Base-by-base conservation (phyloP, 2,888 invertebrate genomes). In the Drosophila macrospina region DNA sequence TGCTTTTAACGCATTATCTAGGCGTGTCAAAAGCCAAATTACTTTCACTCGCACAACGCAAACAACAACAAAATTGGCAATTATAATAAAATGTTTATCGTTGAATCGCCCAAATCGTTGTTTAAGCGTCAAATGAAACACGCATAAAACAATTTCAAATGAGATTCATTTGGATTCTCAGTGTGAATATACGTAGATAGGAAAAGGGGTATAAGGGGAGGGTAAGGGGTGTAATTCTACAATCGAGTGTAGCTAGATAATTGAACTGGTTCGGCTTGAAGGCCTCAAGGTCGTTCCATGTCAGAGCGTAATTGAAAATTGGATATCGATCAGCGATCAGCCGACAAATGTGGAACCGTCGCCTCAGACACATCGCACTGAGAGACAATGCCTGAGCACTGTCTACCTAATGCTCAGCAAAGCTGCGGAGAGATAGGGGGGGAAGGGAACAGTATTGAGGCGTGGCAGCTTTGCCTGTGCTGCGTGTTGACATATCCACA, bases 281-380 rank as follows among this genome's bases (percentile, higher is more conserved):
- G 60, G 44, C 13, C 77, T 72, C 83, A 83, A 83, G 83, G 83
- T 87, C 83, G 88, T 83, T 82, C 80, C 88, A 54, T 74, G 74
- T 66, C 85, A 82, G 61, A 70, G 86, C 64, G 45, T 45, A 78
- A 67, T 70, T 69, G 52, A 66, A 76, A 78, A 80, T 74, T 74
- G 68, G 41, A 64, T 74, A 79, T 80, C 67, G 70, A 57, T 20
- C 16, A 26, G 42, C 37, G 55, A 62, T 75, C 81, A 52, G 71
- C 48, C 15, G 15, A 60, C 79, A 78, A 66, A 81, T 81, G 71
- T 68, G 68, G 66, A 62, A 42, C 71, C 70, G 63, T 52, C 64
- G 68, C 55, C 60, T 45, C 61, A 59, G 67, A 41, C 32, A 41
- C 39, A 7, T 24, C 20, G 15, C n/a, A 34, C 11, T 32, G 48